phyloP scores from a whole-genome alignment of 1,140 invertebrate genomes.

The Sitodiplosis mosellana region DNA sequence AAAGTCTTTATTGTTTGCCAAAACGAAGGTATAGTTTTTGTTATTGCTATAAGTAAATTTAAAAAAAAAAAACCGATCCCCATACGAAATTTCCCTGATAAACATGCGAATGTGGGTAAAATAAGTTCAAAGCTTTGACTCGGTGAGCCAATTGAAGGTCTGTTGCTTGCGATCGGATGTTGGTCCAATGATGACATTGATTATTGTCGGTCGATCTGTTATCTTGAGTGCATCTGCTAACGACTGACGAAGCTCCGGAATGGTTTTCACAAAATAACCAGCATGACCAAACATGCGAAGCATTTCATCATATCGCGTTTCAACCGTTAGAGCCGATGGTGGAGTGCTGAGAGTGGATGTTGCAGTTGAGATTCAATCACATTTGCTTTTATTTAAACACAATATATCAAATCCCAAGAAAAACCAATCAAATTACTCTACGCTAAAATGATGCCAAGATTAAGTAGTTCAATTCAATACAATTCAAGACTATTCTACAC shows the following conservation, averaged over 20 bases:
- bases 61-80: too few species aligned
- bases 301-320: constrained; percentile 76
- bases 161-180: constrained; percentile 78
- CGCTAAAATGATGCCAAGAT: too few species aligned
- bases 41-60: too few species aligned
- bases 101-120: too few species aligned
- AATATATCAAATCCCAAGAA: too few species aligned
- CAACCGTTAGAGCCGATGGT: constrained; percentile 54
- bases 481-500: too few species aligned
- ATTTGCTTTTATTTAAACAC: too few species aligned
- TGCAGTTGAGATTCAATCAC: constrained; percentile 15
- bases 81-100: too few species aligned
- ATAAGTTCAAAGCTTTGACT: constrained; percentile 59
- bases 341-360: constrained; percentile 42
- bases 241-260: constrained; percentile 52
- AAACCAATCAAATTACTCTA: too few species aligned
- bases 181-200: constrained; percentile 82
- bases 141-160: constrained; percentile 77
- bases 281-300: constrained; percentile 64
- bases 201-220: constrained; percentile 58
- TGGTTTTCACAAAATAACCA: constrained; percentile 62
- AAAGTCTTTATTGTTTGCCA: too few species aligned
- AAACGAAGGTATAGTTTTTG: too few species aligned
- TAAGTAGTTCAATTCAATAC: too few species aligned
- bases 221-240: constrained; percentile 44